phyloP scores from a whole-genome alignment of 2,888 invertebrate species.

The Heliconius cydno region DNA sequence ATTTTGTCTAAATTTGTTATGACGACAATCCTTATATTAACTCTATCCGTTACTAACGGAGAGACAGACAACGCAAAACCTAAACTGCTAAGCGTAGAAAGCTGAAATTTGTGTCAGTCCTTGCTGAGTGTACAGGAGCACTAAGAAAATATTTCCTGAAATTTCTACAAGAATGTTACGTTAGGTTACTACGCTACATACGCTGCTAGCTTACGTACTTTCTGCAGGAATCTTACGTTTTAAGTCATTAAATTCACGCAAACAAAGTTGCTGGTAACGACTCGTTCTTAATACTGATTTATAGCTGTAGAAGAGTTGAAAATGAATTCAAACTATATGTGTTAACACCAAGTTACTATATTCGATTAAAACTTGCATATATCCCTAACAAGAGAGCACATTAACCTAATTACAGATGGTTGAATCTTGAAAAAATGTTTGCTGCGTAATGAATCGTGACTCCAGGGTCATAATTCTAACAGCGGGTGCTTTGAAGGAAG shows the following conservation, averaged over 20 bases:
- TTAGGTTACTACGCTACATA: background rate
- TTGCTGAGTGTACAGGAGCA: background rate
- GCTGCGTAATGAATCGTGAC: slow-evolving; percentile 33
- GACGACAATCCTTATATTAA: no score
- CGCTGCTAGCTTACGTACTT: background rate
- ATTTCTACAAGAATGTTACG: background rate
- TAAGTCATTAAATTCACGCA: background rate
- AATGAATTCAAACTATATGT: background rate
- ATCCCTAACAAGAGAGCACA: slow-evolving; percentile 19
- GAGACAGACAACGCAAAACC: background rate
- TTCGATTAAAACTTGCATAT: slow-evolving; percentile 28
- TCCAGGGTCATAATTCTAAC: slow-evolving; percentile 15
- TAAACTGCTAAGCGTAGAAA: background rate
- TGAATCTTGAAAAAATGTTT: slow-evolving; percentile 24
- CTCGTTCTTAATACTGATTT: background rate
- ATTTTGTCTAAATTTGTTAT: no score
- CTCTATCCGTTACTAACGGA: background rate
- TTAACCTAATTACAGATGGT: slow-evolving; percentile 35
- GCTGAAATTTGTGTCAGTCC: background rate
- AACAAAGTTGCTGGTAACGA: no score
- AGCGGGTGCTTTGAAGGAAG: slow-evolving; percentile 3
- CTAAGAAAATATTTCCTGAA: background rate
- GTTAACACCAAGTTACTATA: background rate
- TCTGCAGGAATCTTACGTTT: background rate
- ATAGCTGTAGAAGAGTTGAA: background rate